Percentiles rank a stretch among this genome's conserved stretches.
These are phyloP conservation scores for Schrankia costaestrigalis DNA, from an alignment of 2,888 invertebrate species.

Conservation along the genomic window DNA sequence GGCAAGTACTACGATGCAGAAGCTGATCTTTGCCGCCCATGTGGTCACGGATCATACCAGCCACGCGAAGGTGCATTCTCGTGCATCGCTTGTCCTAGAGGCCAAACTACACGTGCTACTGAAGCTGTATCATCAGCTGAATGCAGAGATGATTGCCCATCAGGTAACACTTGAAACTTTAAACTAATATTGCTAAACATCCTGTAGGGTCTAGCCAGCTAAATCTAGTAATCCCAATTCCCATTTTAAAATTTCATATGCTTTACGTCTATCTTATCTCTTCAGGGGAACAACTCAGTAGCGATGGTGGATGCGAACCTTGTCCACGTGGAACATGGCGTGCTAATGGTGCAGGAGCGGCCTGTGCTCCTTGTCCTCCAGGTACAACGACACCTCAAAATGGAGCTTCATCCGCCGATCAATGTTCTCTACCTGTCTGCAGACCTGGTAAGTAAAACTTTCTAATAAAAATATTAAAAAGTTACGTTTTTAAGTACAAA, in stretches of 20 bases:
- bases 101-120: slow-evolving; percentile 94
- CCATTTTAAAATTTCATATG: no score
- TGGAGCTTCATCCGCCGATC: slow-evolving; percentile 91
- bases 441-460: slow-evolving; percentile 77
- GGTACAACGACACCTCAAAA: slow-evolving; percentile 94
- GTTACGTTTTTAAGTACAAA: no score
- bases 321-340: slow-evolving; percentile 95
- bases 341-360: slow-evolving; percentile 91
- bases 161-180: slow-evolving; percentile 52
- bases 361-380: slow-evolving; percentile 92
- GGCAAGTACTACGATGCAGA: slow-evolving; percentile 96
- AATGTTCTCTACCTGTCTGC: slow-evolving; percentile 95
- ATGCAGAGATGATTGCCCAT: slow-evolving; percentile 94
- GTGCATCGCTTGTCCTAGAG: slow-evolving; percentile 92
- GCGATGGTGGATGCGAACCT: slow-evolving; percentile 94
- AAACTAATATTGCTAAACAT: no score
- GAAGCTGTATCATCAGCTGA: slow-evolving; percentile 94
- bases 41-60: slow-evolving; percentile 97
- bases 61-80: slow-evolving; percentile 94
- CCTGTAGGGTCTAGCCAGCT: no score
- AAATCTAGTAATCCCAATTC: no score
- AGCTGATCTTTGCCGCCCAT: slow-evolving; percentile 92
- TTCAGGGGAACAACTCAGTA: slow-evolving; percentile 88
- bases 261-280: neutral
- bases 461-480: neutral